Conservation (phyloP, 2,888 invertebrate genomes). For the Heliconius cydno region DNA sequence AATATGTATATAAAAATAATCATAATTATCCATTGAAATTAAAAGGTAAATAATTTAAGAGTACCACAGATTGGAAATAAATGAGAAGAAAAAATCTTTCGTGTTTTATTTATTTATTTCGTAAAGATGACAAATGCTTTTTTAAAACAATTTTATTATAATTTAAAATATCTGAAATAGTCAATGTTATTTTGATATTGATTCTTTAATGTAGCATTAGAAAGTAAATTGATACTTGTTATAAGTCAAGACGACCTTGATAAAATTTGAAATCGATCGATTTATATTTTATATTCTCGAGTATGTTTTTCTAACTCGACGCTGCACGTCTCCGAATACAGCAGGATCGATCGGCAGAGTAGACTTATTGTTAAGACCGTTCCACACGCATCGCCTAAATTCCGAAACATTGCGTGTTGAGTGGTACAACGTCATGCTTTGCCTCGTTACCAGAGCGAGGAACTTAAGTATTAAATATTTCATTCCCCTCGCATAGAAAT, state of each 20-base stretch:
- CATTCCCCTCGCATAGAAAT: too few relatives aligned
- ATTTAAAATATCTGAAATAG: background rate
- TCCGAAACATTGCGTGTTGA: too few relatives aligned
- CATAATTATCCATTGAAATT: background rate
- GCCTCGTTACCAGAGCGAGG: too few relatives aligned
- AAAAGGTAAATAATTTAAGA: background rate
- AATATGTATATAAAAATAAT: background rate
- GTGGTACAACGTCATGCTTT: too few relatives aligned
- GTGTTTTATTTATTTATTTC: background rate
- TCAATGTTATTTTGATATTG: background rate
- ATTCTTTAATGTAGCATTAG: background rate
- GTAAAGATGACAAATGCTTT: background rate
- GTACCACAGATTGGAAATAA: background rate
- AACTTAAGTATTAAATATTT: too few relatives aligned
- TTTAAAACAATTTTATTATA: background rate
- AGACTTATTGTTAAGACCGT: too few relatives aligned
- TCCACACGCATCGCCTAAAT: too few relatives aligned
- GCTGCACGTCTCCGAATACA: too few relatives aligned
- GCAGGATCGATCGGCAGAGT: too few relatives aligned
- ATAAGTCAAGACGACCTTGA: background rate
- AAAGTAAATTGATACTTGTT: background rate
- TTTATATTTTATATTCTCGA: background rate
- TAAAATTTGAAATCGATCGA: background rate
- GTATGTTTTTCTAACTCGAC: background rate
- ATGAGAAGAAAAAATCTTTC: background rate